Conservation (phyloP, 2,113 vertebrate genomes). For the Loxodonta africana region DNA sequence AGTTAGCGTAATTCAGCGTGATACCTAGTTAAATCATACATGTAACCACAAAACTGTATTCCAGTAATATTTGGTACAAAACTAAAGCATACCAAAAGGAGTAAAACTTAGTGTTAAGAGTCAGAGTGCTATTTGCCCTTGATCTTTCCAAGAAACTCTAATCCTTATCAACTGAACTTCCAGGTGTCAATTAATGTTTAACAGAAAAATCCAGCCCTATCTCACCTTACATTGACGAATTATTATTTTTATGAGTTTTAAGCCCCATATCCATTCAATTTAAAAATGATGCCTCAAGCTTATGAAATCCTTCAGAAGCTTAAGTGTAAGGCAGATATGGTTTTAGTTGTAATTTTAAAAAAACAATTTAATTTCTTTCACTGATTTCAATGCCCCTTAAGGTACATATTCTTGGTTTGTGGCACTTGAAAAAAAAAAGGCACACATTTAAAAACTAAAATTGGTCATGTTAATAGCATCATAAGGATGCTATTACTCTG, state of each 20-base stretch:
- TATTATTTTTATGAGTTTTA: constrained; percentile 58
- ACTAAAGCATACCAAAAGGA: constrained; percentile 56
- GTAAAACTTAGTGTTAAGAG: constrained; percentile 62
- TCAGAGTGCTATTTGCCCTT: background rate
- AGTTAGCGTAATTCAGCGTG: constrained; percentile 72
- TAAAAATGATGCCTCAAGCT: background rate
- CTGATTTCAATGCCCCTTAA: background rate
- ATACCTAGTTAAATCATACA: constrained; percentile 83
- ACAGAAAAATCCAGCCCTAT: constrained; percentile 42
- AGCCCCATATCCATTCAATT: constrained; percentile 13
- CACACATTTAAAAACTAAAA: background rate
- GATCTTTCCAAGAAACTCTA: constrained; percentile 43
- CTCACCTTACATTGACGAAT: constrained; percentile 38
- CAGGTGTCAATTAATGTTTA: constrained; percentile 56
- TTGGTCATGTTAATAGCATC: background rate
- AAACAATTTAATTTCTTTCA: constrained; percentile 10
- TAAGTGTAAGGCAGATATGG: background rate
- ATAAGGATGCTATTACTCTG: background rate
- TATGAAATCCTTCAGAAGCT: constrained; percentile 15
- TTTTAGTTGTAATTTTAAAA: constrained; percentile 26
- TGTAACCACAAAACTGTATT: constrained; percentile 66
- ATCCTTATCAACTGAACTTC: constrained; percentile 52
- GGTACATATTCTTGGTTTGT: background rate
- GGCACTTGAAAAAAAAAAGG: background rate
- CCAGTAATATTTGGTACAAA: constrained; percentile 74